Base-by-base conservation (phyloP, 2,888 invertebrate genomes). In the Ectemnius lituratus region DNA sequence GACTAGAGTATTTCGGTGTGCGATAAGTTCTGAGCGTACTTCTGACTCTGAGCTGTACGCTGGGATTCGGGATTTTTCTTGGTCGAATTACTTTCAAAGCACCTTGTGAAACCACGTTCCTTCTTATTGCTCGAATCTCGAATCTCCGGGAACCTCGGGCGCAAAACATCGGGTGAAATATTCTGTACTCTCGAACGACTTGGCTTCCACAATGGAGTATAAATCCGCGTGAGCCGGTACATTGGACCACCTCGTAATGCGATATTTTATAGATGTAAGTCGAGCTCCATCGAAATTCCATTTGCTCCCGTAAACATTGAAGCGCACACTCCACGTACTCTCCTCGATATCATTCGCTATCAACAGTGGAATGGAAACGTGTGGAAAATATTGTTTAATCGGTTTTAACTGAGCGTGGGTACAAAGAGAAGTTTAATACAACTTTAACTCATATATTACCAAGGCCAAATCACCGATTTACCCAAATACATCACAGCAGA, bases 251-350 rank as follows among this genome's bases (percentile, higher is more conserved):
- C 13, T 23, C 58, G 68, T 56, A 75, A 69, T 63, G 52, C 62
- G 62, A 66, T 57, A 68, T 46, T 75, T 64, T 72, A 72, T 59
- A 58, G 45, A 37, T 46, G 60, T 27, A 4, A 75, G 62, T 64
- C 68, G 63, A 58, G 27, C 61, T 37, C 11, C 61, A 63, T 69
- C 61, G 70, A 70, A 68, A 72, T 75, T 72, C 65, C 56, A 65
- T 62, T 73, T 70, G 61, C 56, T 57, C 62, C 28, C 18, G 27
- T 58, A 69, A 64, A 72, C 45, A 70, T 67, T 52, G 49, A 59
- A 66, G 11, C 46, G 37, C 8, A 37, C 37, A 37, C 37, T 37
- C 37, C 11, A 8, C 37, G 6, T 8, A 37, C 8, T 8, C 37
- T 6, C 37, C 8, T 3, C 6, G 8, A 37, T 37, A 16, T 61